phyloP scores from a whole-genome alignment of 2,113 vertebrate species.

The Eclectus roratus region DNA sequence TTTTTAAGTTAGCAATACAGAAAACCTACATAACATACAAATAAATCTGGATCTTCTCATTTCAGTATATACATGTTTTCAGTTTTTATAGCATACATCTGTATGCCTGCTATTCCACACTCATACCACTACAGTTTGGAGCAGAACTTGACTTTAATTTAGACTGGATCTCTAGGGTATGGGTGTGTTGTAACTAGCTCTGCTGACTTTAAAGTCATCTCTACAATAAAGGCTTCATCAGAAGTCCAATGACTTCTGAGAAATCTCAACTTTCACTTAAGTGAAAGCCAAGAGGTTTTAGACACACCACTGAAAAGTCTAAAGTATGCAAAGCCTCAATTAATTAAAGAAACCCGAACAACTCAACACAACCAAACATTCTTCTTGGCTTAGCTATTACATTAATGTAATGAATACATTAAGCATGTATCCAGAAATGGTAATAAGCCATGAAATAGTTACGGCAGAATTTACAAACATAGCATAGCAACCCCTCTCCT shows the following conservation, averaged over 20 bases:
- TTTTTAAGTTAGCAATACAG: not conserved
- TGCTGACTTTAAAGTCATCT: not conserved
- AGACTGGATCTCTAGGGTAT: not conserved
- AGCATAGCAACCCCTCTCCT: not conserved
- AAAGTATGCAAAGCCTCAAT: not conserved
- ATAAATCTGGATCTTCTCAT: not conserved
- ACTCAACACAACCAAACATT: not conserved
- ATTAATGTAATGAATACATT: not conserved
- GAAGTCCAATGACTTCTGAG: not conserved
- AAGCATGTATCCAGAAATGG: not conserved
- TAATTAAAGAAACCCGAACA: not conserved
- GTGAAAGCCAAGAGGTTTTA: not conserved
- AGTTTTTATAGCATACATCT: not conserved
- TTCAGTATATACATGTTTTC: not conserved
- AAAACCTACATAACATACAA: not conserved
- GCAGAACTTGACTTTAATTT: not conserved
- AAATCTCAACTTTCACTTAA: not conserved
- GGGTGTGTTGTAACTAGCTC: not conserved
- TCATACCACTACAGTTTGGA: not conserved
- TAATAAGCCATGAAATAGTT: not conserved
- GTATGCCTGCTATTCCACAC: not conserved
- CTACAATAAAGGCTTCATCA: not conserved
- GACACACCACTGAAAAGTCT: not conserved
- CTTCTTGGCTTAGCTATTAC: not conserved
- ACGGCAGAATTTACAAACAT: not conserved